phyloP scores from a whole-genome alignment of 2,113 vertebrate genomes.

The Ptychochromis oligacanthus region DNA sequence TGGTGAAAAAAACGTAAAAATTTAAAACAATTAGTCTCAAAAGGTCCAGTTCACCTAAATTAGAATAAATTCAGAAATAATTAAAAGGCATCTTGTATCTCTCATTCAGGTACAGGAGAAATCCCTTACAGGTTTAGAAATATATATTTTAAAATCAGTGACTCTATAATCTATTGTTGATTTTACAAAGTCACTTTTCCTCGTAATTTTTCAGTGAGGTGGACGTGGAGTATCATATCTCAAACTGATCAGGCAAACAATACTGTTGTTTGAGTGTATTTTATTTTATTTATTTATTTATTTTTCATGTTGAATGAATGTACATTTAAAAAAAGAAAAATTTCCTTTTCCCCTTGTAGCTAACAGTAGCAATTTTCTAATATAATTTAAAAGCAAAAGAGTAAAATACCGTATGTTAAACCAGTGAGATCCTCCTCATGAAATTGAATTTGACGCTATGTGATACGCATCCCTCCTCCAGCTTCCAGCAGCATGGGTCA shows the following conservation, averaged over 20 bases:
- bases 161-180: neutral
- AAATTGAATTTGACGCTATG: slow-evolving; percentile 18
- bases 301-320: neutral
- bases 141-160: neutral
- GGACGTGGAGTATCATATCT: neutral
- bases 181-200: neutral
- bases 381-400: neutral
- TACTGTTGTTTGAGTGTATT: neutral
- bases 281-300: too few species aligned
- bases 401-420: neutral
- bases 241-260: neutral
- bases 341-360: too few species aligned
- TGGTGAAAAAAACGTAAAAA: too few species aligned
- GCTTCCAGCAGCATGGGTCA: slow-evolving; percentile 22
- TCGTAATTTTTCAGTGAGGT: neutral
- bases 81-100: too few species aligned
- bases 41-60: too few species aligned
- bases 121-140: too few species aligned
- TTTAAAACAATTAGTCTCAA: too few species aligned
- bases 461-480: slow-evolving; percentile 9
- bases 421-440: neutral
- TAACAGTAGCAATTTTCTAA: too few species aligned
- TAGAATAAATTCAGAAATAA: too few species aligned
- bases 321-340: too few species aligned
- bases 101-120: too few species aligned